These are phyloP conservation scores for Cataglyphis altisquamis DNA, from an alignment of 2,888 invertebrate species.

Conservation along the genomic window DNA sequence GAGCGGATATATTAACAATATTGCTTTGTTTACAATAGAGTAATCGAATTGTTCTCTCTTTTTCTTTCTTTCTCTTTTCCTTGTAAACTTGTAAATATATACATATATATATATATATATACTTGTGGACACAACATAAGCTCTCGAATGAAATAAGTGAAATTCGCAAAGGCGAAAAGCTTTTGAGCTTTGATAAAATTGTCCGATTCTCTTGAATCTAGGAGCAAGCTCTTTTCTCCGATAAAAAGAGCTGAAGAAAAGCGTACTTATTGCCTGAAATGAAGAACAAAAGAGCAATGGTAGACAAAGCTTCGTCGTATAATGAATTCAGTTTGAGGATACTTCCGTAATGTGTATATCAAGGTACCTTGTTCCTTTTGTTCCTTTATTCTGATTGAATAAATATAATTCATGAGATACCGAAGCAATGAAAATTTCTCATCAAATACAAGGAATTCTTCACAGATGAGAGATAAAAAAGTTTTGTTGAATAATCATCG, in stretches of 20 bases:
- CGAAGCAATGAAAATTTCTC: constrained; percentile 24
- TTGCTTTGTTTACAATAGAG: not conserved
- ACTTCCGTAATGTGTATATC: constrained; percentile 25
- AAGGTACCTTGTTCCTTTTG: constrained; percentile 24
- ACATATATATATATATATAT: no score
- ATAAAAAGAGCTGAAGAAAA: constrained; percentile 42
- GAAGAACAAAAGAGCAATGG: constrained; percentile 29
- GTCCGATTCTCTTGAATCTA: not conserved
- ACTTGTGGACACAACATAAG: not conserved
- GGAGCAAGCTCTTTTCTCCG: constrained; percentile 47
- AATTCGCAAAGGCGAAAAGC: constrained; percentile 46
- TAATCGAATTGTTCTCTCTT: not conserved
- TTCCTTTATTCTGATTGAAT: not conserved
- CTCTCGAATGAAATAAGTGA: constrained; percentile 14
- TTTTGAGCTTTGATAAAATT: constrained; percentile 46
- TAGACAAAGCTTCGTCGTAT: constrained; percentile 35
- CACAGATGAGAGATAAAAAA: not conserved
- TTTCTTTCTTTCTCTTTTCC: not conserved
- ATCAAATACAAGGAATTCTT: not conserved
- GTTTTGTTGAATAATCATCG: not conserved
- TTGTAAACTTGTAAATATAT: constrained; percentile 28
- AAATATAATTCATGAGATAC: constrained; percentile 45
- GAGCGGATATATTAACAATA: not conserved
- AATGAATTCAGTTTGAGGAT: constrained; percentile 74
- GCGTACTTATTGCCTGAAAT: constrained; percentile 62